Conservation (phyloP, 1,140 invertebrate species). For the Cotesia chilonis region DNA sequence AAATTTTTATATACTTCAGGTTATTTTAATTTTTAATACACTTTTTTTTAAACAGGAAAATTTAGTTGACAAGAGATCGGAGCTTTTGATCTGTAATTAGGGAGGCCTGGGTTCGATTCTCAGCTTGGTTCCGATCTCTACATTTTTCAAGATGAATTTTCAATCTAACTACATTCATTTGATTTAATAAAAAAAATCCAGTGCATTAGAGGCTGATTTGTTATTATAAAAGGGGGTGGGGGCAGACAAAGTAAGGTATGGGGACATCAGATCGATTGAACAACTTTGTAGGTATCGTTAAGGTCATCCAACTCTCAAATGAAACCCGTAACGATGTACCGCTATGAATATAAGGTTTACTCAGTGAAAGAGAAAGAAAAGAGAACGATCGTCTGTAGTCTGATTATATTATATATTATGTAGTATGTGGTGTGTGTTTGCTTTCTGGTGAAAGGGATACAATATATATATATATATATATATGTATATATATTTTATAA, state of each 20-base stretch:
- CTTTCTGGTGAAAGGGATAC: constrained; percentile 18
- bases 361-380: constrained; percentile 21
- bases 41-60: too few species aligned
- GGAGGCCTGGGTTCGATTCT: too few species aligned
- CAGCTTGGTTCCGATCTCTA: too few species aligned
- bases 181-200: too few species aligned
- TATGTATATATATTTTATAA: neutral
- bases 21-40: too few species aligned
- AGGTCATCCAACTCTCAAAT: constrained; percentile 36
- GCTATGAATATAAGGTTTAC: constrained; percentile 15
- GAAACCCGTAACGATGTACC: constrained; percentile 29
- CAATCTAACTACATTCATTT: too few species aligned
- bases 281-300: constrained; percentile 19
- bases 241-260: neutral
- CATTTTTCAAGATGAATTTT: too few species aligned
- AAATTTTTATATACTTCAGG: too few species aligned
- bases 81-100: too few species aligned
- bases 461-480: neutral
- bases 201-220: neutral
- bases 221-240: neutral
- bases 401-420: too few species aligned
- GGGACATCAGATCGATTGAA: constrained; percentile 1
- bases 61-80: too few species aligned
- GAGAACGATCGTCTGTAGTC: neutral
- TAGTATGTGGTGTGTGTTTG: neutral